Evolutionary conservation across 2,113 vertebrate genomes (phyloP).

Genomic region (Hypomesus transpacificus): DNA sequence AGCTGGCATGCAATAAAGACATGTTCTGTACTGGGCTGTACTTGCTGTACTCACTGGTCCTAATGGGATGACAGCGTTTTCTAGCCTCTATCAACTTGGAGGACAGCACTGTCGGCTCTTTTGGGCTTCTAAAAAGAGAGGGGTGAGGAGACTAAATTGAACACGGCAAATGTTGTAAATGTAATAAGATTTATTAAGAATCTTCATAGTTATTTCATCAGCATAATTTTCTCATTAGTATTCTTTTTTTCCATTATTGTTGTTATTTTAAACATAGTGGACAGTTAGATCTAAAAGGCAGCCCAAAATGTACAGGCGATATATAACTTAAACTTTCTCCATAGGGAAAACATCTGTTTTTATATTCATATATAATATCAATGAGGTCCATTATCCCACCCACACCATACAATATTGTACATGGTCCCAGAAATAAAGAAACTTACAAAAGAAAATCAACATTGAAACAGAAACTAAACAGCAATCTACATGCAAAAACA

Average conservation of each 20-base stretch:
- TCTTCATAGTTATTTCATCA: conserved; percentile 70
- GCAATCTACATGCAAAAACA: conserved; percentile 77
- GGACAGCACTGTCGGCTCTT: too few species aligned
- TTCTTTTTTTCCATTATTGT: conserved; percentile 69
- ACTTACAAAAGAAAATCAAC: conserved; percentile 50
- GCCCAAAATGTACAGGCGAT: conserved; percentile 81
- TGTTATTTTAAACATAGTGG: conserved; percentile 75
- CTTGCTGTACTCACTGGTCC: too few species aligned
- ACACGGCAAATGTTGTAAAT: conserved; percentile 66
- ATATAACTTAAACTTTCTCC: conserved; percentile 88
- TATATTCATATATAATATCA: conserved; percentile 80
- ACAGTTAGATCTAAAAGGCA: conserved; percentile 79
- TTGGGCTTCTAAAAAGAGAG: background rate
- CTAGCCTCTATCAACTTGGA: too few species aligned
- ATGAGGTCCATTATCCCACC: conserved; percentile 79
- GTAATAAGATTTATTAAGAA: conserved; percentile 82
- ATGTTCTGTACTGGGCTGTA: too few species aligned
- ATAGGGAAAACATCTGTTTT: conserved; percentile 83
- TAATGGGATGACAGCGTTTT: too few species aligned
- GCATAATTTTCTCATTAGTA: conserved; percentile 69
- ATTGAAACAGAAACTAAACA: conserved; percentile 54
- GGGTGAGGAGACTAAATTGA: conserved; percentile 3
- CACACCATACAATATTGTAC: conserved; percentile 79
- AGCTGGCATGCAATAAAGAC: too few species aligned
- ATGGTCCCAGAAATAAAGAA: conserved; percentile 69